Evolutionary conservation across 2,888 invertebrate species (phyloP), one percentile per base, ranked within the genome.

Genomic region (Philereme vetulata): DNA sequence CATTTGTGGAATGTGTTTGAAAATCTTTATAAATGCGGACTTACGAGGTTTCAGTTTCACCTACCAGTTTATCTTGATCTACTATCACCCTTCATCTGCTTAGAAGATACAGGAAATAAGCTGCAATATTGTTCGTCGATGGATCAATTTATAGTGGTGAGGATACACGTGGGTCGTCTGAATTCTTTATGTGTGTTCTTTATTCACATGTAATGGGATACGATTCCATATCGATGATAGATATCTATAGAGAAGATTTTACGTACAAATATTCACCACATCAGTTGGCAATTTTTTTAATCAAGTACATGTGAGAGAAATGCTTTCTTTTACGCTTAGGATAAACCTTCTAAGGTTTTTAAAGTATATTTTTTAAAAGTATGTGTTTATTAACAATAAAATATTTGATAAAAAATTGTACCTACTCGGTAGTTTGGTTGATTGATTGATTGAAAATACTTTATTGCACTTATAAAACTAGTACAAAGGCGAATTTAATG

Each of bases 11-110:
- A 91, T 88, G 82, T 81, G 80, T 84, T 88, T 77, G 69, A 81
- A 62, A 86, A 91, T 90, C 91, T 87, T 82, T 91, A 92, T 85
- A 90, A 89, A 91, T 89, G 85, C 72, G 82, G 76, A 78, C 79
- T 81, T 80, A 78, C 76, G 77, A 70, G 76, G 66, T 76, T 72
- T 71, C 65, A 67, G 76, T 84, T 85, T 77, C 76, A 75, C 67
- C 68, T 64, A 68, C 88, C 78, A 78, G 58, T 68, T 50, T 78
- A 72, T 51, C 43, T 52, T 65, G 85, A 78, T 43, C 82, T 66
- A 36, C 64, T 53, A 58, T 69, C 62, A 62, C 69, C 53, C 62
- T 66, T 68, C 62, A 49, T 60, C 60, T 59, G 52, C 62, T 40
- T 43, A 42, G 33, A 57, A 42, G 54, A 47, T 47, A 63, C 56